These are phyloP conservation scores for Palaemon carinicauda DNA, from an alignment of 1,140 invertebrate genomes.

Conservation along the genomic window DNA sequence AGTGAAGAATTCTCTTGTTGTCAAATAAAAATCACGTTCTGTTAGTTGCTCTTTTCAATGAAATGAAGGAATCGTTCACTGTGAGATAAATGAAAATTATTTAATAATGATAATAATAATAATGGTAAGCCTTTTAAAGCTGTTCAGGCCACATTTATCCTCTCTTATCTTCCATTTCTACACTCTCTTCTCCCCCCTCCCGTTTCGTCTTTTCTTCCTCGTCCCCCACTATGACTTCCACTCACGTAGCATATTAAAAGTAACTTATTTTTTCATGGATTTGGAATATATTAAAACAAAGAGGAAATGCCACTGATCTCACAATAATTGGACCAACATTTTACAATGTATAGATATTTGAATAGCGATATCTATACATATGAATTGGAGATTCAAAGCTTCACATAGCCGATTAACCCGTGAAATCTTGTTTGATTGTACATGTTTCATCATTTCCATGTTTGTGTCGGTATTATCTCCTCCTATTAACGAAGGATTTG, in stretches of 20 bases:
- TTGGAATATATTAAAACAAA: constrained; percentile 11
- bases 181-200: too few species aligned
- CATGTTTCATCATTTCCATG: too few species aligned
- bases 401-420: too few species aligned
- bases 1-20: constrained; percentile 50
- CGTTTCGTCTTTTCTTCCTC: too few species aligned
- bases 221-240: background rate
- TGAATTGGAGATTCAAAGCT: too few species aligned
- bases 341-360: background rate
- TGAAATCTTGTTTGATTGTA: too few species aligned
- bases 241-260: constrained; percentile 25
- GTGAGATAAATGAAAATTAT: too few species aligned
- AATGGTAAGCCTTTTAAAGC: too few species aligned
- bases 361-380: background rate
- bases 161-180: too few species aligned
- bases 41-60: constrained; percentile 8
- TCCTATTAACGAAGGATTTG: too few species aligned
- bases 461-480: too few species aligned
- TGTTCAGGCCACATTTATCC: too few species aligned
- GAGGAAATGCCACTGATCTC: constrained; percentile 50
- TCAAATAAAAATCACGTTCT: constrained; percentile 42
- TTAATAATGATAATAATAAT: background rate
- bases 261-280: constrained; percentile 49
- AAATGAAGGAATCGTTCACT: constrained; percentile 22
- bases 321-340: constrained; percentile 36